Conservation (phyloP, 1,140 invertebrate genomes). For the Medauroidea extradentata region DNA sequence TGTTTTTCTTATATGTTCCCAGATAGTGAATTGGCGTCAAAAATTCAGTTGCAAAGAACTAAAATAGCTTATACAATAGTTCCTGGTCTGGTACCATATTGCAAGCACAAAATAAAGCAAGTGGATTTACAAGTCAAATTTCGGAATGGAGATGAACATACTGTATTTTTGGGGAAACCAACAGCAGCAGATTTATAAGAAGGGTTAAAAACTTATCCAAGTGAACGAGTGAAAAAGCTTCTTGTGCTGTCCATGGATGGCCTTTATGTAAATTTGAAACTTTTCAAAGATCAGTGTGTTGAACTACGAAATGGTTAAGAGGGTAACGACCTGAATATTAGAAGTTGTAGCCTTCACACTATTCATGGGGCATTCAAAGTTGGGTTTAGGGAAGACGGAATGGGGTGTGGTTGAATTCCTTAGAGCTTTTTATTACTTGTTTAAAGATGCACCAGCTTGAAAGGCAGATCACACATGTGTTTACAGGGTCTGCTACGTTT, state of each 20-base stretch:
- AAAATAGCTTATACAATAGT: conserved; percentile 8
- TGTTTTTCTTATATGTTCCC: no score
- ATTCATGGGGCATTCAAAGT: not conserved
- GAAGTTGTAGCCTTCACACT: conserved; percentile 22
- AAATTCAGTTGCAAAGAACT: not conserved
- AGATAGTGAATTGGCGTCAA: not conserved
- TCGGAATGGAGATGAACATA: conserved; percentile 6
- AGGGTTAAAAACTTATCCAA: conserved; percentile 2
- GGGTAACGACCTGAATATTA: conserved; percentile 13
- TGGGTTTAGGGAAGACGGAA: not conserved
- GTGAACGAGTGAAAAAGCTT: conserved; percentile 3
- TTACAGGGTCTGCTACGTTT: conserved; percentile 3
- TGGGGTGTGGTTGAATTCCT: not conserved
- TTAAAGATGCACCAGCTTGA: not conserved
- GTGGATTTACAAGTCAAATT: conserved; percentile 17
- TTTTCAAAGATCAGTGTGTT: not conserved
- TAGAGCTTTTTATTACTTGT: not conserved
- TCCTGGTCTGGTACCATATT: conserved; percentile 3
- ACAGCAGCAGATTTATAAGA: conserved; percentile 20
- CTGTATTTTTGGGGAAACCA: conserved; percentile 14
- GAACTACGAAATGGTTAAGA: not conserved
- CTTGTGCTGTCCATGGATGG: conserved; percentile 12
- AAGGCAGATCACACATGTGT: not conserved
- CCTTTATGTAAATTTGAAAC: conserved; percentile 20
- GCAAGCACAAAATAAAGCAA: not conserved